Conservation (phyloP, 1,140 invertebrate species). For the Anagrus nilaparvatae region DNA sequence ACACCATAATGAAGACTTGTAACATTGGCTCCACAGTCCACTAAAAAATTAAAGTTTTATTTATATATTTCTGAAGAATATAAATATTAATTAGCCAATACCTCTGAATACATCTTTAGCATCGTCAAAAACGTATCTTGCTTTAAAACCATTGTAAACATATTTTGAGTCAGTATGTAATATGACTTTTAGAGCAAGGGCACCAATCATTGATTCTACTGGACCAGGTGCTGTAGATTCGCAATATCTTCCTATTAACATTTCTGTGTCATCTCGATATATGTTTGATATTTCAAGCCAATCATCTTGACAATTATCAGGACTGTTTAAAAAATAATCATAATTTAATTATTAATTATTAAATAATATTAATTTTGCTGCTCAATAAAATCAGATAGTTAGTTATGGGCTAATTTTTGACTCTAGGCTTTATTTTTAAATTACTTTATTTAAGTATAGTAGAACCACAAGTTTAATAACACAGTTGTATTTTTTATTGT, state of each 20-base stretch:
- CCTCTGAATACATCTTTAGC: conserved; percentile 78
- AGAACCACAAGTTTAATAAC: conserved; percentile 1
- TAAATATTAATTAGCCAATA: conserved; percentile 21
- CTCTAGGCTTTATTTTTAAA: no score
- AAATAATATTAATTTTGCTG: conserved; percentile 10
- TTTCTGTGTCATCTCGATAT: conserved; percentile 66
- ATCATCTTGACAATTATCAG: conserved; percentile 74
- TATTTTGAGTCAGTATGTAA: conserved; percentile 73
- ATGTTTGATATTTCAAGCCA: conserved; percentile 89
- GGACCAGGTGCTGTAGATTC: conserved; percentile 76
- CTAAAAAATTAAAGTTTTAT: conserved; percentile 8
- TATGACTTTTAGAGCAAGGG: conserved; percentile 70
- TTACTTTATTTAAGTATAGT: no score
- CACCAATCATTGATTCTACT: conserved; percentile 77
- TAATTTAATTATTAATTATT: no score
- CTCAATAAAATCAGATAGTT: no score
- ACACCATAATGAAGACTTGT: conserved; percentile 73
- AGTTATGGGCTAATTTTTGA: neutral
- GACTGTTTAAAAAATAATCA: no score
- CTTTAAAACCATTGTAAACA: conserved; percentile 85
- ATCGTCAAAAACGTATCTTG: conserved; percentile 77
- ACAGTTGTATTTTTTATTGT: no score
- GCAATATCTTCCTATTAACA: conserved; percentile 78
- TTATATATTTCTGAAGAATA: neutral
- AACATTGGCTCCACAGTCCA: conserved; percentile 84